Evolutionary conservation across 2,888 invertebrate genomes (phyloP), one percentile per base, ranked within the genome.

Genomic region (Orchesellides sinensis): DNA sequence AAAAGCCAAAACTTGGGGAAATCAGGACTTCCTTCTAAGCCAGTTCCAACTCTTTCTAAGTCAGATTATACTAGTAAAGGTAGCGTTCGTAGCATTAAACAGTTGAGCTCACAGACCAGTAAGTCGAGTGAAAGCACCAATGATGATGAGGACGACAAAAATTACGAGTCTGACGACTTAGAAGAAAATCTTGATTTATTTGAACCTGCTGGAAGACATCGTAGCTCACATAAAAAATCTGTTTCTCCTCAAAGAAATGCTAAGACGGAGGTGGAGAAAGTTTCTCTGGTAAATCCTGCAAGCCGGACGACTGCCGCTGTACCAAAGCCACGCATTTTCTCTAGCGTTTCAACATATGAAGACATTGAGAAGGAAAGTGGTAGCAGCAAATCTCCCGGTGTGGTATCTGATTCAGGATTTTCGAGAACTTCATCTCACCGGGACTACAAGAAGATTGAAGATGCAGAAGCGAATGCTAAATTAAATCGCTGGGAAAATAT

Each of bases 181-280:
- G 88, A 88, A 78, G 87, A 86, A 79, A 88, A 87, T 75, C 72
- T 88, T 75, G 87, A 87, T 74, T 75, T 88, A 32, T 88, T 88
- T 83, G 87, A 88, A 45, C 65, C 83, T 19, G 63, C 56, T 54
- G 32, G 17, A 8, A 25, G n/a, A 56, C 27, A 52, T 19, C 19
- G 59, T 21, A 70, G 61, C 25, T 70, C 82, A 17, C 49, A 66
- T 66, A 80, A 45, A 49, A 80, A 80, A 49, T 56, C 72, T 72
- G 59, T 73, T 83, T 68, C 72, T 40, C 66, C 68, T 45, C 77
- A 80, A 77, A 79, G 66, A 56, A 40, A 49, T 29, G 23, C 25
- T 68, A 45, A 59, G 40, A 23, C 6, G 6, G 29, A 56, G 19
- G 61, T 61, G 32, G 25, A 78, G 49, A n/a, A 66, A 68, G 52